Evolutionary conservation across 2,888 invertebrate genomes (phyloP).

Genomic region (Limnephilus rhombicus): DNA sequence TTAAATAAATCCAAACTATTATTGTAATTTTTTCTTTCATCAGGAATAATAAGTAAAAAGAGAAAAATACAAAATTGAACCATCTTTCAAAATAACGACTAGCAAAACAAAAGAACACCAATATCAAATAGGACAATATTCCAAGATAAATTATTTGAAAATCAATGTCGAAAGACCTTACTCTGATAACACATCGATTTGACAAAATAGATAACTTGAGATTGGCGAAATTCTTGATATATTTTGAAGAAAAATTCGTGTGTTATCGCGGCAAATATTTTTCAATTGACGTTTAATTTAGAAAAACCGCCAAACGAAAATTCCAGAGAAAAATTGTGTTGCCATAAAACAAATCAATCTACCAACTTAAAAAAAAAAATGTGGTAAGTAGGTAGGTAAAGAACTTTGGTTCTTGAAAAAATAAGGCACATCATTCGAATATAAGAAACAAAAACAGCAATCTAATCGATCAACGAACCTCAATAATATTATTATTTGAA

Average conservation of each 20-base stretch:
- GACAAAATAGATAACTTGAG: background rate
- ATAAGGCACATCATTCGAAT: background rate
- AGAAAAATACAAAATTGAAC: background rate
- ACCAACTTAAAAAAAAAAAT: too few species aligned
- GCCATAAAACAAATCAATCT: background rate
- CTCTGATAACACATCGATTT: background rate
- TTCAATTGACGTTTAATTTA: conserved; percentile 35
- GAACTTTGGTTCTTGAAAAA: background rate
- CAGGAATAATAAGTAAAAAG: background rate
- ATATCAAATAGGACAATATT: background rate
- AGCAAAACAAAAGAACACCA: background rate
- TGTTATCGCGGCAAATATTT: background rate
- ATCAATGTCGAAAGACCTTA: background rate
- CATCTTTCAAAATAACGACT: background rate
- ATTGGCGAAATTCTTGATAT: background rate
- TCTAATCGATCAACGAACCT: background rate
- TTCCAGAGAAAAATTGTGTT: conserved; percentile 3
- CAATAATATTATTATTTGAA: background rate
- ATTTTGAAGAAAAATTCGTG: background rate
- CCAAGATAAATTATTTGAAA: background rate
- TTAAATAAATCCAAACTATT: background rate
- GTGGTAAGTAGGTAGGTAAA: background rate
- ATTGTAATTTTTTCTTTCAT: background rate
- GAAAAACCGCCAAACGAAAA: conserved; percentile 42
- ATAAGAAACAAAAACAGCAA: background rate